Evolutionary conservation across 2,888 invertebrate species (phyloP).

Genomic region (Esperia sulphurella): DNA sequence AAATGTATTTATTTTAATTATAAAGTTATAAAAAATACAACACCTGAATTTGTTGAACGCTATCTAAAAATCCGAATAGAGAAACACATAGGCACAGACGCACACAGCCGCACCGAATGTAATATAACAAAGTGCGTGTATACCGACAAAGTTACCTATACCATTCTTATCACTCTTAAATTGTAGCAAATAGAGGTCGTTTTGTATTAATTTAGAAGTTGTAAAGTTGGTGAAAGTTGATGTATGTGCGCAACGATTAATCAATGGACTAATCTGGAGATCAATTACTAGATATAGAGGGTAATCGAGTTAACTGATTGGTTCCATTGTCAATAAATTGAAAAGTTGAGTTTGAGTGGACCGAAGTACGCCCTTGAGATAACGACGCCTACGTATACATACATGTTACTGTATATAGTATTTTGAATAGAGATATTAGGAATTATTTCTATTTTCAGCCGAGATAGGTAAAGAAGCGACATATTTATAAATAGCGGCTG

Average conservation of each 20-base stretch:
- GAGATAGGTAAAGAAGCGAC: no score
- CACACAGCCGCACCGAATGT: neutral
- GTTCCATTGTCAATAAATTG: constrained; percentile 16
- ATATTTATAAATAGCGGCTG: no score
- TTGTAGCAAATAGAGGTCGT: neutral
- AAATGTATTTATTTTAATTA: neutral
- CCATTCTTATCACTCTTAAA: neutral
- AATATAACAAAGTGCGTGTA: neutral
- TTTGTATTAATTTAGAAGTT: neutral
- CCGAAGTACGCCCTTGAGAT: no score
- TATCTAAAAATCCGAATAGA: constrained; percentile 1
- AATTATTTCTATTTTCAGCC: no score
- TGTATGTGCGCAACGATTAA: constrained; percentile 26
- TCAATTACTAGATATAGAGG: constrained; percentile 25
- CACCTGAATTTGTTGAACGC: neutral
- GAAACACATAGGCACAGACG: neutral
- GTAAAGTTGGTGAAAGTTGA: constrained; percentile 2
- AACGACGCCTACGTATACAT: no score
- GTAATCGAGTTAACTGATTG: constrained; percentile 17
- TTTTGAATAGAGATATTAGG: no score
- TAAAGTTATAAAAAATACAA: neutral
- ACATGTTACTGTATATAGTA: no score
- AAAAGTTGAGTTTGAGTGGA: constrained; percentile 5
- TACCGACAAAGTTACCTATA: neutral
- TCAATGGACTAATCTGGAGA: constrained; percentile 27